These are phyloP conservation scores for Apostichopus leukothele DNA, from an alignment of 53 echinoderm and acorn worm genomes.

Conservation along the genomic window DNA sequence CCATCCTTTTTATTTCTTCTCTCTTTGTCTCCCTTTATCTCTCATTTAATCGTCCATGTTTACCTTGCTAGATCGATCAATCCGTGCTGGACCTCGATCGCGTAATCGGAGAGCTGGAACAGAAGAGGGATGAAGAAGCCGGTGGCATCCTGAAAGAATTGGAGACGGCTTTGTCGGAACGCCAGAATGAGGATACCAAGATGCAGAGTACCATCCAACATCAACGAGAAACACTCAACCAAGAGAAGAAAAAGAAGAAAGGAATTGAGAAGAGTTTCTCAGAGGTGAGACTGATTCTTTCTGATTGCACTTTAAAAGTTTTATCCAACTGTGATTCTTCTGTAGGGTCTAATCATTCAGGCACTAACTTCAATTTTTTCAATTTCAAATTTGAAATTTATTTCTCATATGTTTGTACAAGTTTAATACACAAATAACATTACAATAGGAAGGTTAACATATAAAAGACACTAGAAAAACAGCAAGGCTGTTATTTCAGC, in stretches of 20 bases:
- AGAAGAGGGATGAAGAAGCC: slow-evolving; percentile 83
- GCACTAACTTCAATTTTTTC: too few relatives aligned
- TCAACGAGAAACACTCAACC: slow-evolving; percentile 69
- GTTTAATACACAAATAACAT: too few relatives aligned
- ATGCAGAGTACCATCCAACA: slow-evolving; percentile 89
- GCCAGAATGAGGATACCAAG: slow-evolving; percentile 86
- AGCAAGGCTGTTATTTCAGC: too few relatives aligned
- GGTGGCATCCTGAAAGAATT: slow-evolving; percentile 75
- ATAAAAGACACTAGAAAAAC: too few relatives aligned
- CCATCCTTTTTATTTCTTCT: not conserved
- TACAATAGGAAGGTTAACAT: too few relatives aligned
- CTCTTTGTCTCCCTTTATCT: not conserved
- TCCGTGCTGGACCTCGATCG: slow-evolving; percentile 64
- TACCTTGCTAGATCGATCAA: slow-evolving; percentile 63
- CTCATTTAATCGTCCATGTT: not conserved
- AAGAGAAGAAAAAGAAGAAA: slow-evolving; percentile 96
- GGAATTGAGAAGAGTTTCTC: slow-evolving; percentile 77
- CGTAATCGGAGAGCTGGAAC: slow-evolving; percentile 71
- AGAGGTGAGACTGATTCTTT: slow-evolving; percentile 56
- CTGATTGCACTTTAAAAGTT: not conserved
- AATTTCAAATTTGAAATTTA: too few relatives aligned
- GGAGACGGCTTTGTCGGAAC: slow-evolving; percentile 71
- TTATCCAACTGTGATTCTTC: too few relatives aligned
- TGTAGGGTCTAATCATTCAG: too few relatives aligned
- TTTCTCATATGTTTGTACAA: too few relatives aligned